Conservation (phyloP, 2,113 vertebrate genomes). For the Rhegmatorhina hoffmannsi region DNA sequence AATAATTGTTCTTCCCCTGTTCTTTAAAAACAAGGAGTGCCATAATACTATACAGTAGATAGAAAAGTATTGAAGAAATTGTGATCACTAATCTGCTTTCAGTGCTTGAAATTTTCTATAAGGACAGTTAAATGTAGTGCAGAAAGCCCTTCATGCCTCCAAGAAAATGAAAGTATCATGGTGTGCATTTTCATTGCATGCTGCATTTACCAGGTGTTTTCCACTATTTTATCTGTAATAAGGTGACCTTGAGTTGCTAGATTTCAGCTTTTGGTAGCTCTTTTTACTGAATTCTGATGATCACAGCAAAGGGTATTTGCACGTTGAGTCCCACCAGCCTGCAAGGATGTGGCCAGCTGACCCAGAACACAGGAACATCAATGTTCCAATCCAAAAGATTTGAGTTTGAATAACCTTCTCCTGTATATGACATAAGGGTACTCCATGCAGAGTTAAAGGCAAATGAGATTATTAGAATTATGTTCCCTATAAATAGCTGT, state of each 20-base stretch:
- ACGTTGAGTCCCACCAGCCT: background rate
- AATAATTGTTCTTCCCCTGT: background rate
- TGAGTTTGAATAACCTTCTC: background rate
- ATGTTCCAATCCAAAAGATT: background rate
- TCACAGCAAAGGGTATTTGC: background rate
- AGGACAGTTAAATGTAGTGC: background rate
- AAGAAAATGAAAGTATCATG: background rate
- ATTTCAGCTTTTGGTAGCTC: background rate
- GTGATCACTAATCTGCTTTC: background rate
- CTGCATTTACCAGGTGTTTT: background rate
- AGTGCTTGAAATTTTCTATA: background rate
- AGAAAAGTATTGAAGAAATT: background rate
- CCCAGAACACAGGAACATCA: background rate
- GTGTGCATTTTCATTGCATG: background rate
- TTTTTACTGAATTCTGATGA: constrained; percentile 11
- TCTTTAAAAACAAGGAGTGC: background rate
- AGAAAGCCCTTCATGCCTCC: background rate
- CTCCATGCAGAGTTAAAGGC: background rate
- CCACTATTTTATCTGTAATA: background rate
- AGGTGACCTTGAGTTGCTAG: constrained; percentile 29
- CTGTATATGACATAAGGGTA: background rate
- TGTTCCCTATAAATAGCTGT: background rate
- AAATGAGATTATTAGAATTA: constrained; percentile 7
- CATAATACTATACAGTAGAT: background rate
- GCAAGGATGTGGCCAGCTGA: background rate